These are phyloP conservation scores for Porphyrio hochstetteri DNA, from an alignment of 2,113 vertebrate species.

Conservation along the genomic window DNA sequence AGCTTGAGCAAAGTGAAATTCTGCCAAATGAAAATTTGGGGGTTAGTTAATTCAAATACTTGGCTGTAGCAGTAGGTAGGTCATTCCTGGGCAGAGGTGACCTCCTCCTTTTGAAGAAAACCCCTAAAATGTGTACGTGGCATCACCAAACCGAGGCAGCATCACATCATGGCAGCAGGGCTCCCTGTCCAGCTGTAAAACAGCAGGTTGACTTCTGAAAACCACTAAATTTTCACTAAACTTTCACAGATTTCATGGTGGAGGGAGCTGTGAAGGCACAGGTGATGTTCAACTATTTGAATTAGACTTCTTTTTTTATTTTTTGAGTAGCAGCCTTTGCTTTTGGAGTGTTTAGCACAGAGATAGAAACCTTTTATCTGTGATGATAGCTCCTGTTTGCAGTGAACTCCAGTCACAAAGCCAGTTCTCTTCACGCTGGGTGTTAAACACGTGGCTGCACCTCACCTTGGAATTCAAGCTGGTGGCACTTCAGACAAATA, in stretches of 20 bases:
- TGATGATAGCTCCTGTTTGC: rapidly evolving
- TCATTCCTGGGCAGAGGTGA: neutral
- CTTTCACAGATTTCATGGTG: neutral
- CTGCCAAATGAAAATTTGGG: neutral
- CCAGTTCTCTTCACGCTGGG: neutral
- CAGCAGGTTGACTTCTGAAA: neutral
- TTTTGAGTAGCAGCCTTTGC: neutral
- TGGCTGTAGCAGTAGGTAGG: neutral
- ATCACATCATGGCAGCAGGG: rapidly evolving
- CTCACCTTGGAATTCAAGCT: neutral
- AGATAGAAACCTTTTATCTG: neutral
- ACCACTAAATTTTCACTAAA: neutral
- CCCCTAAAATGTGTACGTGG: neutral
- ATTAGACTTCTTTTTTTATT: neutral
- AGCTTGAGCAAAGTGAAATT: neutral
- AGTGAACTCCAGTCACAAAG: neutral
- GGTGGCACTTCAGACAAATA: neutral
- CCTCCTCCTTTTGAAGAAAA: neutral
- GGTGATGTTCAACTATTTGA: neutral
- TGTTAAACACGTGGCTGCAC: neutral
- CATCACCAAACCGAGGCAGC: neutral
- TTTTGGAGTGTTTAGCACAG: neutral
- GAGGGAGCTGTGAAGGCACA: neutral
- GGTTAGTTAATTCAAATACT: neutral
- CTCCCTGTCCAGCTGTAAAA: neutral